Evolutionary conservation across 1,140 invertebrate species (phyloP), one percentile per base, ranked within the genome.

Genomic region (Drosophila erecta): DNA sequence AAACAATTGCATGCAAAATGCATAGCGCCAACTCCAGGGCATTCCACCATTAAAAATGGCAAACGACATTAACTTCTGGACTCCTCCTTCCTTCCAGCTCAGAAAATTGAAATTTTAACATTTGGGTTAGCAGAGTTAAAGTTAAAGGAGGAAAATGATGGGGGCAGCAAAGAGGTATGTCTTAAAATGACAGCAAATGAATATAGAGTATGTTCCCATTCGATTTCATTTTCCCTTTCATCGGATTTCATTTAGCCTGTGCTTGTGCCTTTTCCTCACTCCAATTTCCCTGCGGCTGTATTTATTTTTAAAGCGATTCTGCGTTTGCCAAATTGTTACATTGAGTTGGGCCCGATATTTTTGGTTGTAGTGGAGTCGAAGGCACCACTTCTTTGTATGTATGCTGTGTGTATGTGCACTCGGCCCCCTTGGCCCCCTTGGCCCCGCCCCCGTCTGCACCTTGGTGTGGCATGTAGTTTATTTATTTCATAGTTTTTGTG

Each of bases 401-500:
- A 47, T 17, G 4, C 14, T 14, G 14, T 14, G 8, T 30, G 2
- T 30, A 6, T 30, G 7, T 27, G 15, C 24, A 24, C 24, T 24
- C 22, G 22, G 3, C 22, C 2, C 22, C 22, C 0, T 22, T 20
- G 41, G 6, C 15, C 7, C 12, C 4, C 15, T 7, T 15, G 6
- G 24, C 15, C 27, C 11, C 22, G 10, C 11, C 38, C 11, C 30
- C 43, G 0, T 33, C 4, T 38, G 15, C 54, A 41, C 15, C 37
- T n/a, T 50, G 30, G 44, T 55, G 66, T 77, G 67, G 73, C 66
- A 37, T 78, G 69, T 79, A 81, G 83, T 87, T 86, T 87, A 81
- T 87, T 81, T 86, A 81, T 81, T 87, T 86, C 74, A 66, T 79
- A 81, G 83, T 79, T 81, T 86, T 86, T 87, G 83, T 87, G 83